These are phyloP conservation scores for Ovis canadensis DNA, from an alignment of 2,113 vertebrate genomes.

Conservation along the genomic window DNA sequence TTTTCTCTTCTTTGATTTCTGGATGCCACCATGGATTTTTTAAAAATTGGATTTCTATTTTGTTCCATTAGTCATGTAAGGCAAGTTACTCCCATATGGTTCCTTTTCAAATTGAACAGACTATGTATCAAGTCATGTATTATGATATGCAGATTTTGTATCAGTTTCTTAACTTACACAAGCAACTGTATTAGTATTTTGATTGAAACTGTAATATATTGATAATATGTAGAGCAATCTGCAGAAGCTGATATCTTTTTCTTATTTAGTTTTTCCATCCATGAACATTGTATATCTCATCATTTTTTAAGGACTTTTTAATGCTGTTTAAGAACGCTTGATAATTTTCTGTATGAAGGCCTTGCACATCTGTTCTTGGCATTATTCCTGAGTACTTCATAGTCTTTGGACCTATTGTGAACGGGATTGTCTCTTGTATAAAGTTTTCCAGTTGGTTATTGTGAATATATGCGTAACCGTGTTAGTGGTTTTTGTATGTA, in stretches of 20 bases:
- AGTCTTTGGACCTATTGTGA: background rate
- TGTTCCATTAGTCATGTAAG: background rate
- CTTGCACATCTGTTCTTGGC: background rate
- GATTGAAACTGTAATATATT: background rate
- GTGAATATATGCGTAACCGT: background rate
- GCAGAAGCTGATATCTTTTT: background rate
- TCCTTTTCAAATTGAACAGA: background rate
- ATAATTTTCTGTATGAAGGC: background rate
- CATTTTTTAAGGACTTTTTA: background rate
- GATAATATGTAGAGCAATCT: background rate
- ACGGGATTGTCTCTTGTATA: background rate
- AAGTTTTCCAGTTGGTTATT: background rate
- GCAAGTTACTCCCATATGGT: background rate
- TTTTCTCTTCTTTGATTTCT: background rate
- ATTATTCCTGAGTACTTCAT: background rate
- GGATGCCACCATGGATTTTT: background rate
- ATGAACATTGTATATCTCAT: constrained; percentile 51
- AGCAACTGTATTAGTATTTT: background rate
- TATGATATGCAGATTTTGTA: background rate
- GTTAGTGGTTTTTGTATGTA: background rate
- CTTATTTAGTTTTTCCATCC: background rate
- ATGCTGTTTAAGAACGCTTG: background rate
- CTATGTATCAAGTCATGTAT: background rate
- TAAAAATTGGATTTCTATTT: background rate
- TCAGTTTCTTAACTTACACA: background rate